Conservation (phyloP, 2,113 vertebrate species). For the Lontra canadensis region DNA sequence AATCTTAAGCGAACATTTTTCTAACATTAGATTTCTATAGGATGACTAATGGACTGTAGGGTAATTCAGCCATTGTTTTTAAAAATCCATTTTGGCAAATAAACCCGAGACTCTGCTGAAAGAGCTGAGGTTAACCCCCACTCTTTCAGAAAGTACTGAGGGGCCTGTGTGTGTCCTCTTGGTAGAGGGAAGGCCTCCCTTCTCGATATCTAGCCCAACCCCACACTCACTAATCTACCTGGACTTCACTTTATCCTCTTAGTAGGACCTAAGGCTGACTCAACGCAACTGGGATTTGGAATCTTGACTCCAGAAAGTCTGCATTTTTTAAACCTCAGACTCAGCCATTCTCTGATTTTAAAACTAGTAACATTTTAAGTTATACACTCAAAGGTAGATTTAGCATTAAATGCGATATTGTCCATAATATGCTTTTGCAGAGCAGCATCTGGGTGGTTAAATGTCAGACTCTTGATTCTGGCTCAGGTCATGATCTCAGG, state of each 20-base stretch:
- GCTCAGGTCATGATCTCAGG: not conserved
- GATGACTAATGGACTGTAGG: constrained; percentile 49
- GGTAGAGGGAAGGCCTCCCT: not conserved
- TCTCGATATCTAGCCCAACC: not conserved
- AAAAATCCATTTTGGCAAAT: constrained; percentile 55
- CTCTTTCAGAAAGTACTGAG: constrained; percentile 34
- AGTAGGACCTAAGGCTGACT: constrained; percentile 29
- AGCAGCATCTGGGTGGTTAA: not conserved
- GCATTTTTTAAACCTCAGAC: constrained; percentile 29
- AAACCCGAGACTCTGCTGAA: constrained; percentile 46
- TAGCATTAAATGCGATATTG: not conserved
- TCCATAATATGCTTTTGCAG: not conserved
- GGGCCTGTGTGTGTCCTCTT: not conserved
- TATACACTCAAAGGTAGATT: not conserved
- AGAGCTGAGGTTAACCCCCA: constrained; percentile 48
- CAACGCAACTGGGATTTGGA: not conserved
- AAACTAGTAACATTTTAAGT: constrained; percentile 39
- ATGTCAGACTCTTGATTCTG: not conserved
- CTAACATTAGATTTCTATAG: constrained; percentile 54
- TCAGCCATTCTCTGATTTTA: constrained; percentile 32
- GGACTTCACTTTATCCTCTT: constrained; percentile 20
- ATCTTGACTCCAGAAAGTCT: constrained; percentile 63
- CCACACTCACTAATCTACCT: not conserved
- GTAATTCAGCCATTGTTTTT: constrained; percentile 60
- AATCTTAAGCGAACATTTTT: constrained; percentile 59